Percentiles rank a stretch among this genome's conserved stretches.
Evolutionary conservation across 2,888 invertebrate genomes (phyloP).

Genomic region (Diadromus collaris): DNA sequence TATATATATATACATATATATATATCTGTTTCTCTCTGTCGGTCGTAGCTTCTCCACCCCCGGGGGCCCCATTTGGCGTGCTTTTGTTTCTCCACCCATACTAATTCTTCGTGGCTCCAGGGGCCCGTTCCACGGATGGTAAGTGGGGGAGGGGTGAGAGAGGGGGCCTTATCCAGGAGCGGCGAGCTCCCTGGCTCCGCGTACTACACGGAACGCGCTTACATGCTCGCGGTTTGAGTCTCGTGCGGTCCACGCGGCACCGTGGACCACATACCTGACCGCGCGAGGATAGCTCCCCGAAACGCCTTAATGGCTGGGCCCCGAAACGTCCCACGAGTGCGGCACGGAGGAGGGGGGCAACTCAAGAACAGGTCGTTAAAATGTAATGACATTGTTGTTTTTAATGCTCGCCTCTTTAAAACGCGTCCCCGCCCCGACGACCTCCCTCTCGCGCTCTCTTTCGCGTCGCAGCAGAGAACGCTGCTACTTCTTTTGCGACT

Average conservation of each 20-base stretch:
- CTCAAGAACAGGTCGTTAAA: slow-evolving; percentile 76
- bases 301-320: slow-evolving; percentile 60
- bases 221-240: slow-evolving; percentile 76
- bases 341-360: slow-evolving; percentile 56
- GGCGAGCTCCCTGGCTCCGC: slow-evolving; percentile 49
- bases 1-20: slow-evolving; percentile 45
- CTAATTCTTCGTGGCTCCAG: slow-evolving; percentile 76
- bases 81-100: slow-evolving; percentile 78
- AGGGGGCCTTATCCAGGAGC: slow-evolving; percentile 74
- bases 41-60: slow-evolving; percentile 63
- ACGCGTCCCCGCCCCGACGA: slow-evolving; percentile 81
- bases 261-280: slow-evolving; percentile 73
- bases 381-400: slow-evolving; percentile 78
- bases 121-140: slow-evolving; percentile 44
- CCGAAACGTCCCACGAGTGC: slow-evolving; percentile 62
- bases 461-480: slow-evolving; percentile 1
- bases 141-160: slow-evolving; percentile 52
- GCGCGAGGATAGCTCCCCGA: slow-evolving; percentile 56
- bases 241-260: slow-evolving; percentile 60
- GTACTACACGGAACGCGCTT: slow-evolving; percentile 60
- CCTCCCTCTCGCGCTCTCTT: slow-evolving; percentile 71
- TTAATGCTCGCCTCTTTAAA: slow-evolving; percentile 77
- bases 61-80: slow-evolving; percentile 68
- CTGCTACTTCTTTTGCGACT: slow-evolving; percentile 9
- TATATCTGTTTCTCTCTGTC: slow-evolving; percentile 50